phyloP scores from a whole-genome alignment of 2,888 invertebrate genomes.

The Drosophila acutilabella region DNA sequence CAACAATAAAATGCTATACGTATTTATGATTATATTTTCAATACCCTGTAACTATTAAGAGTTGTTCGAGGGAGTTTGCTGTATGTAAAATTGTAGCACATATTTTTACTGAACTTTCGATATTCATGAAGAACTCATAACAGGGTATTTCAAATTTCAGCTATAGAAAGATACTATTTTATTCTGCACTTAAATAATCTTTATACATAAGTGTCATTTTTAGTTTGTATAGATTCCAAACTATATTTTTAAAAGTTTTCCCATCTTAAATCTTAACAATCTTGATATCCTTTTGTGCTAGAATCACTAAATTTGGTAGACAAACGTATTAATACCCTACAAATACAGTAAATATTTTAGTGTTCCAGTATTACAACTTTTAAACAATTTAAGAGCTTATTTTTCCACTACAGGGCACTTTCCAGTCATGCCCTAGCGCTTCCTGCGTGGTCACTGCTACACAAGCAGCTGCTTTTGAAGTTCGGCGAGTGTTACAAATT shows the following conservation, averaged over 20 bases:
- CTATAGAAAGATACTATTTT: no score
- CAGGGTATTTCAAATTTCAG: no score
- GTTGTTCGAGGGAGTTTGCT: no score
- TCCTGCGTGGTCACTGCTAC: conserved; percentile 12
- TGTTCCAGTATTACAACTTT: background rate
- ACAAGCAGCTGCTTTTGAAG: conserved; percentile 78
- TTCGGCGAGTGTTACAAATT: conserved; percentile 66
- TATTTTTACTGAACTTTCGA: no score
- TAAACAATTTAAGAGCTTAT: no score
- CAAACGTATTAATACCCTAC: background rate
- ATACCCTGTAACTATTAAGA: conserved; percentile 35
- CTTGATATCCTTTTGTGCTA: background rate
- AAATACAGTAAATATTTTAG: background rate
- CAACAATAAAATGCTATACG: conserved; percentile 31
- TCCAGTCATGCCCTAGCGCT: conserved; percentile 1
- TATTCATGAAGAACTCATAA: no score
- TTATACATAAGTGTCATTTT: no score
- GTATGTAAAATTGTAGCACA: no score
- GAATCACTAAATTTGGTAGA: background rate
- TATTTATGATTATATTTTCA: conserved; percentile 63
- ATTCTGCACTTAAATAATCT: no score
- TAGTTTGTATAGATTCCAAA: no score
- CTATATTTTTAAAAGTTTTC: no score
- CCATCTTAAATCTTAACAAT: no score
- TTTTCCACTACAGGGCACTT: conserved; percentile 3